phyloP scores from a whole-genome alignment of 2,888 invertebrate genomes.

The Pedicia rivosa region DNA sequence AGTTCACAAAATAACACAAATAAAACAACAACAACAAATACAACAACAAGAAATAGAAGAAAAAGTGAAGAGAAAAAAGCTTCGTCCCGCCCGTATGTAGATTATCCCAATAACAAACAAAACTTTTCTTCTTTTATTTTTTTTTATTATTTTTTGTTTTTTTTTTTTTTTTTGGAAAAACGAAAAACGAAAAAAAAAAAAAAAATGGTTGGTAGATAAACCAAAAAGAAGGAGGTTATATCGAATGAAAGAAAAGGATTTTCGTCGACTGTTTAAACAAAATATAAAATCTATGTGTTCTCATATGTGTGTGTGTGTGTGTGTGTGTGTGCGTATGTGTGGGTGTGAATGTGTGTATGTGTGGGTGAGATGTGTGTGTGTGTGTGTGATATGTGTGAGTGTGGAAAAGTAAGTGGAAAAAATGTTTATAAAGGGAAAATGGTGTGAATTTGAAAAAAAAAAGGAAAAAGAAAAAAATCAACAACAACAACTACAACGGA shows the following conservation, averaged over 20 bases:
- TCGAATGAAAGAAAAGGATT: slow-evolving; percentile 3
- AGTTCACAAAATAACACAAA: no score
- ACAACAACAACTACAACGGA: slow-evolving; percentile 1
- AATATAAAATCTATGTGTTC: slow-evolving; percentile 1
- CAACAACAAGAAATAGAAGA: background rate
- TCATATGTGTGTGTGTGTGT: no score
- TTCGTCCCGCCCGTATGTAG: slow-evolving; percentile 6
- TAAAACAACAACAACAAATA: background rate
- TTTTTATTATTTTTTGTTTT: no score
- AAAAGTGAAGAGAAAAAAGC: background rate
- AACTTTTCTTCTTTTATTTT: no score
- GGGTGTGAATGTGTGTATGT: no score
- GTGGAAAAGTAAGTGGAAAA: no score
- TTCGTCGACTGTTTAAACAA: slow-evolving; percentile 6
- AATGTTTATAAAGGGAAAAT: no score
- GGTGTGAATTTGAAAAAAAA: slow-evolving; percentile 4
- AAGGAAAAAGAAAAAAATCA: slow-evolving; percentile 1
- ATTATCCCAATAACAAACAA: slow-evolving; percentile 8
- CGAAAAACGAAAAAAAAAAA: background rate
- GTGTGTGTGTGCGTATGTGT: no score
- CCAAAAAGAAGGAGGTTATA: background rate
- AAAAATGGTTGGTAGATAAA: slow-evolving; percentile 1
- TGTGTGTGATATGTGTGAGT: no score
- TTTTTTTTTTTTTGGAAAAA: no score
- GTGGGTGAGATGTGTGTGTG: no score